A percentile compares a stretch with the other conserved stretches of the same genome.
Conservation (phyloP, 2,797 vertebrate species). For the Gymnopithys bicolor region DNA sequence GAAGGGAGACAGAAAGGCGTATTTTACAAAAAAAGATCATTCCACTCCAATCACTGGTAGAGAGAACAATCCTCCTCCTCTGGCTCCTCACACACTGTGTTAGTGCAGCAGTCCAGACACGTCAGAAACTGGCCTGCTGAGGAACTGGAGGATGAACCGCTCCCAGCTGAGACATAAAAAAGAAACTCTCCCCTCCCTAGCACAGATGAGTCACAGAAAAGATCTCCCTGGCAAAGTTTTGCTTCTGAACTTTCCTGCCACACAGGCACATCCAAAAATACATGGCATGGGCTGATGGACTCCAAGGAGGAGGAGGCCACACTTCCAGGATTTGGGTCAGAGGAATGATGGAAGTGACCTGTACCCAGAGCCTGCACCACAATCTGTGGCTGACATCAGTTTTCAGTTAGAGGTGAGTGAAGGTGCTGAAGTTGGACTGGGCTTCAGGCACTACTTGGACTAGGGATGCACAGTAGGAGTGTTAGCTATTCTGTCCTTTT, state of each 20-base stretch:
- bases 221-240: background rate
- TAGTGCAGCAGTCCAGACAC: background rate
- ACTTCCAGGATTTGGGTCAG: background rate
- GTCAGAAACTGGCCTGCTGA: background rate
- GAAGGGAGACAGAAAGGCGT: slow-evolving; percentile 20
- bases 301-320: background rate
- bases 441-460: background rate
- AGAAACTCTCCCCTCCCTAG: slow-evolving; percentile 9
- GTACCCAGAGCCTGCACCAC: background rate
- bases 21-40: background rate
- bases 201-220: slow-evolving; percentile 4
- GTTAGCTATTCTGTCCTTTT: background rate
- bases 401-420: background rate
- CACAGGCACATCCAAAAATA: background rate
- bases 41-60: background rate
- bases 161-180: background rate
- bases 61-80: background rate
- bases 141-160: background rate
- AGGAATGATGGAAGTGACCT: background rate
- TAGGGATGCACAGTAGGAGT: background rate
- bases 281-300: background rate
- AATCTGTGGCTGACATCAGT: background rate
- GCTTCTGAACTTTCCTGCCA: background rate
- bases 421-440: background rate
- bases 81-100: accelerated